Percentiles rank a stretch among this genome's conserved stretches.
These are phyloP conservation scores for Calidris pugnax DNA, from an alignment of 2,113 vertebrate genomes.

Conservation along the genomic window DNA sequence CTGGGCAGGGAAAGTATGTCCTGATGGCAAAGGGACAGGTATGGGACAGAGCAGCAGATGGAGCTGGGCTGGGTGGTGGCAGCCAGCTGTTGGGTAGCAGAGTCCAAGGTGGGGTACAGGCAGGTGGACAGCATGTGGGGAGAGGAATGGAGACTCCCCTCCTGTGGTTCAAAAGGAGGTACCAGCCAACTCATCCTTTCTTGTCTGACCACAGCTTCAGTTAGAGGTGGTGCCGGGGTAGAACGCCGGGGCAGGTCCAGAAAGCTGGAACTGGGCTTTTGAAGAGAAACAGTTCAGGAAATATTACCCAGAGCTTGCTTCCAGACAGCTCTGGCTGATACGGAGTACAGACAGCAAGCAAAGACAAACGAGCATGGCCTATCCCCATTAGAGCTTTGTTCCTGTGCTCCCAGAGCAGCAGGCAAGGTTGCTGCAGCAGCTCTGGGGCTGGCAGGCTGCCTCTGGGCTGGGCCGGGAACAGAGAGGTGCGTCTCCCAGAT, in stretches of 20 bases:
- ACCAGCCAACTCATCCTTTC: neutral
- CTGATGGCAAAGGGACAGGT: neutral
- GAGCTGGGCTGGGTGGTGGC: neutral
- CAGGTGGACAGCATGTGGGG: neutral
- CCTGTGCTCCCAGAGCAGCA: neutral
- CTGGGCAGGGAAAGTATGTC: neutral
- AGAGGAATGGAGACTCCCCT: neutral
- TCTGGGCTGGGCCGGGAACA: neutral
- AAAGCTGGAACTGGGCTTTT: neutral
- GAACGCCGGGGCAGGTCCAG: neutral
- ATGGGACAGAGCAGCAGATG: neutral
- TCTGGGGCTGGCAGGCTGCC: neutral
- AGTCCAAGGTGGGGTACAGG: neutral
- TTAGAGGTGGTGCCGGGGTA: neutral
- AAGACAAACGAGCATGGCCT: neutral
- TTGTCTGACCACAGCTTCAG: neutral
- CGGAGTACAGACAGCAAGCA: neutral
- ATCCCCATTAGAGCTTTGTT: neutral
- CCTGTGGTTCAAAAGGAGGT: neutral
- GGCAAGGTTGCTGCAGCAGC: neutral
- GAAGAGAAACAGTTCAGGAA: neutral
- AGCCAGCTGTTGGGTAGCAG: neutral
- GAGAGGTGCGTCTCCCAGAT: neutral
- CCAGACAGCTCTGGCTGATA: neutral
- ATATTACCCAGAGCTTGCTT: neutral